A percentile compares a stretch with the other conserved stretches of the same genome.
These are phyloP conservation scores for Sinohyriopsis cumingii DNA, from an alignment of 2,888 invertebrate species.

Conservation along the genomic window DNA sequence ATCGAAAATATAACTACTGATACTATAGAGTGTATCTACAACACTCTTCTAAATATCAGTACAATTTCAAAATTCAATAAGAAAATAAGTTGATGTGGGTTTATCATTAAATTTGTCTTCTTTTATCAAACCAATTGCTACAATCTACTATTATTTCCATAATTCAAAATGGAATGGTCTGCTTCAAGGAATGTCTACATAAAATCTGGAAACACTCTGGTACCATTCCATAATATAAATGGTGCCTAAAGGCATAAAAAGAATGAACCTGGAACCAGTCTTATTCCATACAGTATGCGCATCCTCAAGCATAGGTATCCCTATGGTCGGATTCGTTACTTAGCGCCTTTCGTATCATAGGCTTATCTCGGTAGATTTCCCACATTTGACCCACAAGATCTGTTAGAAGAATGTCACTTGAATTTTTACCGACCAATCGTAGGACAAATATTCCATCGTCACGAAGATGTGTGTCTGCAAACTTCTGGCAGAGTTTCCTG, in stretches of 20 bases:
- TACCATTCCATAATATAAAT: not conserved
- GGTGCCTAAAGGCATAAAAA: not conserved
- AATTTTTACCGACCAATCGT: slow-evolving; percentile 61
- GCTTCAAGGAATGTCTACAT: too few species aligned
- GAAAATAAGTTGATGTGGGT: too few species aligned
- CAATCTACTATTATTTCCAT: too few species aligned
- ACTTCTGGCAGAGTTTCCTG: slow-evolving; percentile 57
- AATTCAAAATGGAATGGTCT: too few species aligned
- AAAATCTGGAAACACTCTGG: not conserved
- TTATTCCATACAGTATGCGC: not conserved
- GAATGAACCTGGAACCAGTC: not conserved
- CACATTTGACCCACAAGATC: slow-evolving; percentile 60
- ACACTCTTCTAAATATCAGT: too few species aligned
- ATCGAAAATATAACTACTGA: too few species aligned
- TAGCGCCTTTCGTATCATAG: slow-evolving; percentile 50
- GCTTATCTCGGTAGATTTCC: slow-evolving; percentile 57
- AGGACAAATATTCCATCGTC: slow-evolving; percentile 62
- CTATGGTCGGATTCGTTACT: slow-evolving; percentile 42
- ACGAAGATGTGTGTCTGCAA: slow-evolving; percentile 61
- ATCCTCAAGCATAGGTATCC: slow-evolving; percentile 43
- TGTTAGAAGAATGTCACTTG: slow-evolving; percentile 61
- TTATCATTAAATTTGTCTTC: not conserved
- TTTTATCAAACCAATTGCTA: not conserved
- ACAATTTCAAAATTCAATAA: too few species aligned
- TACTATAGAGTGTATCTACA: too few species aligned